Evolutionary conservation across 2,888 invertebrate species (phyloP), one percentile per base, ranked within the genome.

Genomic region (Hipparchia semele): DNA sequence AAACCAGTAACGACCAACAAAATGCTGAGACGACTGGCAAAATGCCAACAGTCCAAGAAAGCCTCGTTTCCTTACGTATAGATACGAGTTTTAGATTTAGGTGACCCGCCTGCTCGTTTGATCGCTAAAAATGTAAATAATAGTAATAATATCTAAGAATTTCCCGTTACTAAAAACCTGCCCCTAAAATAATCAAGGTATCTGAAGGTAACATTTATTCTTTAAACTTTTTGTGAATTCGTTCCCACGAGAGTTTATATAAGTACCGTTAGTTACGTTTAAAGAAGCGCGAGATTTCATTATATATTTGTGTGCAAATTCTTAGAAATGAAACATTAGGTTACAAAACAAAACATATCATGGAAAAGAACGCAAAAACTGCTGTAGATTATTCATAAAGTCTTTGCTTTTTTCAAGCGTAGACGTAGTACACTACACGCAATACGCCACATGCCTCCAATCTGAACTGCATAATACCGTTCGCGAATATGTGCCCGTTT

Each of bases 401-500:
- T 49, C 6, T 54, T 6, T 7, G 13, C 4, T 6, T 6, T 2
- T 54, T 54, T 23, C 58, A 58, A 58, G 13, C 13, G 56, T 56
- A 56, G 56, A 6, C 7, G 10, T 9, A 61, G 45, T 39, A 45
- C 6, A 6, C n/a, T 46, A 12, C 46, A 62, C 46, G 61, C 46
- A 45, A n/a, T 39, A 62, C 23, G 13, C 23, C 5, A 23, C 53
- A 13, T 33, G 65, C 65, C 10, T 65, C 65, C 6, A 46, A 46
- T 46, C 46, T 12, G 1, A 6, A 8, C 39, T 51, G 65, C 65
- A 65, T 65, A 23, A 33, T 33, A 33, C 65, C 51, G 12, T 53
- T 33, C 33, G 33, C 53, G 53, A 65, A 65, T 23, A 33, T 39
- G 33, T 53, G 23, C 65, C 49, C 51, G 53, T 33, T 64, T 64